These are phyloP conservation scores for Tuta absoluta DNA, from an alignment of 2,888 invertebrate genomes.

Conservation along the genomic window DNA sequence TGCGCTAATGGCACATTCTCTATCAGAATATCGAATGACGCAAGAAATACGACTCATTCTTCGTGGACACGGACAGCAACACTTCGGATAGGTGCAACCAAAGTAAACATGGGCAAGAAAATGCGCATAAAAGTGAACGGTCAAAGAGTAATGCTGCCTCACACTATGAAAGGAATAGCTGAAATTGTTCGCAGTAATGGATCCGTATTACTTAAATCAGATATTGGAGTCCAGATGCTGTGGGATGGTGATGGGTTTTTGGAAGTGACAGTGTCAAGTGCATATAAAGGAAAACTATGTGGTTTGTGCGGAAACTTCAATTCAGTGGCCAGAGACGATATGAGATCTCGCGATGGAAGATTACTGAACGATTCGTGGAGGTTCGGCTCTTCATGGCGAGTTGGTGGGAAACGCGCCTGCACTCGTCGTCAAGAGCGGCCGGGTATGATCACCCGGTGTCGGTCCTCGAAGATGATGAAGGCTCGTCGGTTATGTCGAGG, in stretches of 20 bases:
- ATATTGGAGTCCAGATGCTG: constrained; percentile 89
- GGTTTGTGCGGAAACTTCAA: constrained; percentile 98
- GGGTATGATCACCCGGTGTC: constrained; percentile 66
- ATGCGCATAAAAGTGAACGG: constrained; percentile 94
- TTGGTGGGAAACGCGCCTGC: constrained; percentile 89
- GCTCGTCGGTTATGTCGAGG: constrained; percentile 77
- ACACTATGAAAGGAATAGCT: constrained; percentile 78
- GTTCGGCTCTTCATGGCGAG: constrained; percentile 95
- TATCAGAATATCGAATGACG: constrained; percentile 94
- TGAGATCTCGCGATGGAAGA: constrained; percentile 85
- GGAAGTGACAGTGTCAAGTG: constrained; percentile 89
- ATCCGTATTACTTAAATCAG: constrained; percentile 84
- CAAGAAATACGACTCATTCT: constrained; percentile 89
- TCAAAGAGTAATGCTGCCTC: constrained; percentile 86
- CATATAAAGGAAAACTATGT: constrained; percentile 88
- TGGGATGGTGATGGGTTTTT: constrained; percentile 97
- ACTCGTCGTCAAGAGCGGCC: constrained; percentile 80
- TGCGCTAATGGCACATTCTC: constrained; percentile 90
- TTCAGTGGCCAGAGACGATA: constrained; percentile 91
- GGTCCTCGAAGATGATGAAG: constrained; percentile 71
- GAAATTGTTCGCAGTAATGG: constrained; percentile 85
- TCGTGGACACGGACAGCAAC: constrained; percentile 95
- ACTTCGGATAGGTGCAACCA: constrained; percentile 86
- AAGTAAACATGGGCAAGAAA: constrained; percentile 92
- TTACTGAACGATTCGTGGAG: constrained; percentile 84